Percentiles rank a stretch among this genome's conserved stretches.
Conservation (phyloP, 2,113 vertebrate genomes). For the Mus pahari region DNA sequence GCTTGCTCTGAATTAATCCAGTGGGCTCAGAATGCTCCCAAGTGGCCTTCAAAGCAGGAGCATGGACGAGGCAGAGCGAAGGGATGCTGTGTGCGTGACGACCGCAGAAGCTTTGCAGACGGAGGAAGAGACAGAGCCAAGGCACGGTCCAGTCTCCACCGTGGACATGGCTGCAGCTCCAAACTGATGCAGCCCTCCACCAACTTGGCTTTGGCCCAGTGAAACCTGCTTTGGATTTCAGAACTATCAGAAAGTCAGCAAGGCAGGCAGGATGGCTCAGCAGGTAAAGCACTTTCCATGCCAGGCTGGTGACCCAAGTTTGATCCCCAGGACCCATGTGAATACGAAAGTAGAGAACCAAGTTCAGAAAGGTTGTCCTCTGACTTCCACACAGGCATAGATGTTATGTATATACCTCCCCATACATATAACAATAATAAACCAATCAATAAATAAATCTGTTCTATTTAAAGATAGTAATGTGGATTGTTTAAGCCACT, state of each 20-base stretch:
- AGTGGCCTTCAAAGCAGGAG: background rate
- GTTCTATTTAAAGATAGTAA: background rate
- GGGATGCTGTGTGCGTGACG: background rate
- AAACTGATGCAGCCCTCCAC: background rate
- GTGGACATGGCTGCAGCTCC: background rate
- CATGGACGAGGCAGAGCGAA: background rate
- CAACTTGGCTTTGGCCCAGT: background rate
- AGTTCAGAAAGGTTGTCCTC: background rate
- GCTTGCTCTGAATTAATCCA: background rate
- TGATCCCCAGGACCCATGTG: background rate
- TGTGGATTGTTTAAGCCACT: background rate
- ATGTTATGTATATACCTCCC: too few species aligned
- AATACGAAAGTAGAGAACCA: background rate
- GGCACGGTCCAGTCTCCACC: background rate
- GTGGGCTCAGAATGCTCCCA: background rate
- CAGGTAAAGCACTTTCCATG: background rate
- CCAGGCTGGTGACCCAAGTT: background rate
- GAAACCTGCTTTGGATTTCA: background rate
- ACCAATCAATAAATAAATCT: background rate
- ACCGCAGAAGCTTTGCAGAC: background rate
- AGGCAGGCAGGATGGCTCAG: background rate
- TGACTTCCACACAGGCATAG: background rate
- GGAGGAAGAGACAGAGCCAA: background rate
- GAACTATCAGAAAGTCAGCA: background rate
- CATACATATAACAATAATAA: background rate